Percentiles rank a stretch among this genome's conserved stretches.
Conservation (phyloP, 1,140 invertebrate genomes). For the Listronotus bonariensis region DNA sequence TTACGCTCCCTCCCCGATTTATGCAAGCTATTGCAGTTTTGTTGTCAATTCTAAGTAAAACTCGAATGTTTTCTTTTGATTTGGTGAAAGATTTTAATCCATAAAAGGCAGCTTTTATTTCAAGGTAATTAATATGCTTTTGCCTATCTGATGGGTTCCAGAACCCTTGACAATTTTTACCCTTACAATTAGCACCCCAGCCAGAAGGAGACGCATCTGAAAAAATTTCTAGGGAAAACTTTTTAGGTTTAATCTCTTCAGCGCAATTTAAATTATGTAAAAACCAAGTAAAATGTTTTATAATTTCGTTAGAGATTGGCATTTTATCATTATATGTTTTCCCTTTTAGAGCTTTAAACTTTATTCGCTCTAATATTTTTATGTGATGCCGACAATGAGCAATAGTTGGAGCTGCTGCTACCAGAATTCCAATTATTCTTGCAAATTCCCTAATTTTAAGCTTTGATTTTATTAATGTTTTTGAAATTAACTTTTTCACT, state of each 20-base stretch:
- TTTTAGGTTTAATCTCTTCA: constrained; percentile 13
- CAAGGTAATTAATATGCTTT: constrained; percentile 26
- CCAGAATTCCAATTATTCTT: no score
- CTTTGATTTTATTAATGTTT: no score
- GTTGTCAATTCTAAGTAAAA: constrained; percentile 2
- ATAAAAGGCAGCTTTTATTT: constrained; percentile 28
- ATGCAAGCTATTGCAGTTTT: constrained; percentile 21
- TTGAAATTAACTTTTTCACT: no score
- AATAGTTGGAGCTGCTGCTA: no score
- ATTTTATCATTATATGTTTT: no score
- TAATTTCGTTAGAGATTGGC: no score
- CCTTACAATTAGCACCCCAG: constrained; percentile 6
- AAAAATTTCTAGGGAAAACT: constrained; percentile 19
- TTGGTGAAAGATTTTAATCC: constrained; percentile 27
- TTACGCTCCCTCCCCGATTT: no score
- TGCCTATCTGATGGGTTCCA: background rate
- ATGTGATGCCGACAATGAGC: no score
- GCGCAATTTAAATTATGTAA: background rate
- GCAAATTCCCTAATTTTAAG: no score
- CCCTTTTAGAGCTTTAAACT: no score
- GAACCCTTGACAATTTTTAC: constrained; percentile 9
- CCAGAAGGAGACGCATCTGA: constrained; percentile 19
- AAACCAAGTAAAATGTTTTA: no score
- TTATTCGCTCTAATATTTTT: no score
- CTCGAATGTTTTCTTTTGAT: constrained; percentile 9